These are phyloP conservation scores for Geodia barretti DNA, from an alignment of 37 sponge, comb jelly and placozoan genomes.

Conservation along the genomic window DNA sequence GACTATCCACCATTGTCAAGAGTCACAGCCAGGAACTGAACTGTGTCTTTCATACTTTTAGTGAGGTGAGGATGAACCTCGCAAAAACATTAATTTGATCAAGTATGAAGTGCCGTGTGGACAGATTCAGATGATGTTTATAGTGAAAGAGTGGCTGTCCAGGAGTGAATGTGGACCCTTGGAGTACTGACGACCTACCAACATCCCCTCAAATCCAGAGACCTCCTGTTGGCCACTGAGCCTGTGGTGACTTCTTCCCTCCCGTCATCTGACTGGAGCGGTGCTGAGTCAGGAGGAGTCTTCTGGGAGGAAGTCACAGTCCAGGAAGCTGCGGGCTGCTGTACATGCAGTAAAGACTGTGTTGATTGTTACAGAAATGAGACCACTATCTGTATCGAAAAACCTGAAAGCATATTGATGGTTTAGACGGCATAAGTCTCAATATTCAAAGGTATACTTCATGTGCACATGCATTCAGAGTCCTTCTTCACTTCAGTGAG, in stretches of 20 bases:
- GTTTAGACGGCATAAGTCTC: neutral
- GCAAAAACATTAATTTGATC: too few species aligned
- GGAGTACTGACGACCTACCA: conserved; percentile 42
- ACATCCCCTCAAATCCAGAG: conserved; percentile 25
- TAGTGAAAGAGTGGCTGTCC: too few species aligned
- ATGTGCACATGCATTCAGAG: neutral
- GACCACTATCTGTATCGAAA: neutral
- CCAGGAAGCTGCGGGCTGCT: neutral
- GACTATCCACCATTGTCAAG: too few species aligned
- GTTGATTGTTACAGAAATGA: neutral
- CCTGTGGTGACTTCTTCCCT: neutral
- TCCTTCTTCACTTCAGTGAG: neutral
- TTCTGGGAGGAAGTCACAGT: too few species aligned
- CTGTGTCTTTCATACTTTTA: too few species aligned
- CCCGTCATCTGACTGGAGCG: neutral
- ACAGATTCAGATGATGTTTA: too few species aligned
- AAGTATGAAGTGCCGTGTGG: too few species aligned
- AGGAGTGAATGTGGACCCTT: conserved; percentile 35
- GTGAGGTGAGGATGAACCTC: too few species aligned
- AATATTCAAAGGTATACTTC: neutral
- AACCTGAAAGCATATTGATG: neutral
- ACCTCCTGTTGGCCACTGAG: neutral
- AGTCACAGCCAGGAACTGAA: too few species aligned
- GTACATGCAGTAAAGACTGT: neutral
- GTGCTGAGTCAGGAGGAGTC: neutral